These are phyloP conservation scores for Diabrotica balteata DNA, from an alignment of 2,888 invertebrate genomes.

Conservation along the genomic window DNA sequence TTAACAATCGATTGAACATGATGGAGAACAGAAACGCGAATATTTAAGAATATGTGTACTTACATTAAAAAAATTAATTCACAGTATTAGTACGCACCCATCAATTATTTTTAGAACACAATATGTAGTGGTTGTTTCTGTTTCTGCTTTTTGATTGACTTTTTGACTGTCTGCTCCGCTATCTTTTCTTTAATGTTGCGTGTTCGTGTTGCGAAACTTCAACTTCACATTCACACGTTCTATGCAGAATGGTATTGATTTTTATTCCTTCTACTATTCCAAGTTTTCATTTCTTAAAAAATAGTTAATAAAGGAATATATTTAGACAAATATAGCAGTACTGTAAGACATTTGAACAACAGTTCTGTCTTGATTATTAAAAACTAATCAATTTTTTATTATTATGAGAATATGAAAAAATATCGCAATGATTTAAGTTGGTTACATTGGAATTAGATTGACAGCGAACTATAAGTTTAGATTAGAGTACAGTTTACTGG, in stretches of 20 bases:
- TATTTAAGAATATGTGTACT: constrained; percentile 14
- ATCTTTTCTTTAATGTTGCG: constrained; percentile 14
- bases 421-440: too few species aligned
- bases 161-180: constrained; percentile 20
- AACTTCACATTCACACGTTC: constrained; percentile 1
- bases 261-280: constrained; percentile 8
- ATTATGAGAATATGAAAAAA: too few species aligned
- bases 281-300: too few species aligned
- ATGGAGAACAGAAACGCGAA: neutral
- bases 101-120: constrained; percentile 23
- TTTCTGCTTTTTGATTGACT: constrained; percentile 25
- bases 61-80: constrained; percentile 17
- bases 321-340: too few species aligned
- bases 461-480: too few species aligned
- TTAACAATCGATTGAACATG: constrained; percentile 19
- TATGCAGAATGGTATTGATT: constrained; percentile 13
- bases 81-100: constrained; percentile 18
- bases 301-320: too few species aligned
- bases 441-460: too few species aligned
- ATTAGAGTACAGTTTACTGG: too few species aligned
- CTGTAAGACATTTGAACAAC: too few species aligned
- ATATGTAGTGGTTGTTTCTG: constrained; percentile 27
- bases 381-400: too few species aligned
- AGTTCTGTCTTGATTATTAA: too few species aligned
- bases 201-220: constrained; percentile 21